Evolutionary conservation across 2,797 vertebrate genomes (phyloP), one percentile per base, ranked within the genome.

Genomic region (Eulemur coronatus): DNA sequence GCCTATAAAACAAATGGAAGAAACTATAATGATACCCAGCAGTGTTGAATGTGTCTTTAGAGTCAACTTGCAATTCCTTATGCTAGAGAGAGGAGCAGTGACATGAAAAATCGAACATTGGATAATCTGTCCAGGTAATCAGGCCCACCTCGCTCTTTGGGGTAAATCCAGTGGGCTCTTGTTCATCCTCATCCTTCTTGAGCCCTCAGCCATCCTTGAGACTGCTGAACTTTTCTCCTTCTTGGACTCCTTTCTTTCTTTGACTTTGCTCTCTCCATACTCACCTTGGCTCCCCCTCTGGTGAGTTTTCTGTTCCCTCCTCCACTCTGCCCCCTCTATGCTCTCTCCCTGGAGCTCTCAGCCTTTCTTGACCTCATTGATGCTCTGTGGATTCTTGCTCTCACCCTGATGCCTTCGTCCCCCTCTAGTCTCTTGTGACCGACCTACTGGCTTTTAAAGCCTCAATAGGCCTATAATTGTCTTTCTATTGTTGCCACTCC

Each of bases 1-100:
- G 78, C 17, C 12, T 57, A 43, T 41, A 73, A 57, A 69, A 52
- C 18, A 41, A 61, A 86, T 8, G 8, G 28, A 24, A 87, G 35
- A 43, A 84, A 33, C 18, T 5, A 1, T 9, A 48, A 22, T 30
- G n/a, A 41, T 10, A 28, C 0, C 1, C 2, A 41, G 26, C 8
- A 35, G 24, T 9, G 5, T 0, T 61, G 38, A 81, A 7, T 33
- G 10, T 4, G 12, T 92, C 78, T 67, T 89, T 70, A 52, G 48
- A 72, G 55, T 87, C 24, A 43, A 14, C 15, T n/a, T n/a, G 61
- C 33, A 38, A 7, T 70, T 82, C 17, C 35, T 41, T 24, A 2
- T 52, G 26, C 24, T 5, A 22, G 28, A 78, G 30, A 76, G 30
- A 78, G 18, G 17, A 52, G 55, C 55, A 67, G 4, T n/a, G 22